phyloP scores from a whole-genome alignment of 2,113 vertebrate genomes.

The Toxotes chatareus region DNA sequence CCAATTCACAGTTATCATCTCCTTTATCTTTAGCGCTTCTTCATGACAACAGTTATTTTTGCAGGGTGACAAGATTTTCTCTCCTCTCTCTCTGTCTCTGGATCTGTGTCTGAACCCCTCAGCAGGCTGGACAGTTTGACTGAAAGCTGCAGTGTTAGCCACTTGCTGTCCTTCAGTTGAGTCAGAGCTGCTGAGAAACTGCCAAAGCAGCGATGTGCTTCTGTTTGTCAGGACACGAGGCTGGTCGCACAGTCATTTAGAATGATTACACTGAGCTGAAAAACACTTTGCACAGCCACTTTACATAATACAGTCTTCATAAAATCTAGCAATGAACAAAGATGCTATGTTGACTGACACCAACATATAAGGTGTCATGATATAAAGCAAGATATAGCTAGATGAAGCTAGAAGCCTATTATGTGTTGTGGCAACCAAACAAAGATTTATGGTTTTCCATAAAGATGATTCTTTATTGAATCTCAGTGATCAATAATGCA shows the following conservation, averaged over 20 bases:
- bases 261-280: neutral
- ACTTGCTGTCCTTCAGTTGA: neutral
- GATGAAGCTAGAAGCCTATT: too few species aligned
- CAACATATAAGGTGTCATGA: neutral
- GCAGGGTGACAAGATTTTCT: neutral
- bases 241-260: neutral
- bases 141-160: constrained; percentile 4
- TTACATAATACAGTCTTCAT: neutral
- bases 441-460: neutral
- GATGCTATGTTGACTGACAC: neutral
- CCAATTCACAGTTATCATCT: neutral
- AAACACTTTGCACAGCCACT: neutral
- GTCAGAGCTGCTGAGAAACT: neutral
- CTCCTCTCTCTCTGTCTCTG: neutral
- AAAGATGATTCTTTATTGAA: constrained; percentile 5
- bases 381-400: neutral
- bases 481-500: too few species aligned
- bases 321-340: neutral
- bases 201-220: neutral
- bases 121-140: neutral
- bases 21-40: neutral
- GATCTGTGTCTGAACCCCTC: constrained; percentile 28
- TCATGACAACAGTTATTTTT: constrained; percentile 1
- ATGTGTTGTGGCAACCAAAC: too few species aligned
- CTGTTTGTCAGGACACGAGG: neutral